Evolutionary conservation across 2,888 invertebrate species (phyloP).

Genomic region (Nysson spinosus): DNA sequence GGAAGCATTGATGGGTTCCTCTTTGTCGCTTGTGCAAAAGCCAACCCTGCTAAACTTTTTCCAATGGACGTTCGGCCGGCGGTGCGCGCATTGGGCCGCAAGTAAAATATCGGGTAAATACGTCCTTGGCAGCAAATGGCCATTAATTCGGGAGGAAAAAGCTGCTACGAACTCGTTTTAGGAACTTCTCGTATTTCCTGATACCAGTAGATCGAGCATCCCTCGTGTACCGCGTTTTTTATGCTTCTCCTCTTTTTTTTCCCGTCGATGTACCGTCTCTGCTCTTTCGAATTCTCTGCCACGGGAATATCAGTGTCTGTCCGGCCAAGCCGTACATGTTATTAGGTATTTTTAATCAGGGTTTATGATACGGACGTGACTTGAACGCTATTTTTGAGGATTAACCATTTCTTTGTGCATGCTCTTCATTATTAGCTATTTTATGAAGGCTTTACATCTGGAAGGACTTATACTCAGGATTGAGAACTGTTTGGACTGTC

Average conservation of each 20-base stretch:
- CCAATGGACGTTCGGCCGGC: conserved; percentile 43
- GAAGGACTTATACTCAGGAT: too few species aligned
- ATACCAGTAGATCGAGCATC: conserved; percentile 5
- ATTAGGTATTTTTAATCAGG: too few species aligned
- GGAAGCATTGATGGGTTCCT: conserved; percentile 6
- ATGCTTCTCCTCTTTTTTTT: neutral
- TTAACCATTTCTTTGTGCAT: too few species aligned
- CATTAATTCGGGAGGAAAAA: conserved; percentile 51
- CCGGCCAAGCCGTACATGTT: too few species aligned
- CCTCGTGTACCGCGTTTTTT: conserved; percentile 1
- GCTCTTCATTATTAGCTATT: too few species aligned
- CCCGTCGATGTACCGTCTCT: neutral
- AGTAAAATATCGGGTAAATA: conserved; percentile 60
- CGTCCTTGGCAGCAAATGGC: conserved; percentile 47
- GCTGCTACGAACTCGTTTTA: conserved; percentile 6
- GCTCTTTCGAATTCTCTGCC: too few species aligned
- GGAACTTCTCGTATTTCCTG: conserved; percentile 33
- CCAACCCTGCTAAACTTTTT: conserved; percentile 51
- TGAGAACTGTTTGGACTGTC: too few species aligned
- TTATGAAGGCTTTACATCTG: too few species aligned
- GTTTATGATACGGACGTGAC: too few species aligned
- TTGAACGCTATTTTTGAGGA: too few species aligned
- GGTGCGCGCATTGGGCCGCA: conserved; percentile 3
- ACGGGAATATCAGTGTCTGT: too few species aligned
- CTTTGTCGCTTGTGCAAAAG: conserved; percentile 5